phyloP scores from a whole-genome alignment of 2,888 invertebrate species.

The Alcis repandata region DNA sequence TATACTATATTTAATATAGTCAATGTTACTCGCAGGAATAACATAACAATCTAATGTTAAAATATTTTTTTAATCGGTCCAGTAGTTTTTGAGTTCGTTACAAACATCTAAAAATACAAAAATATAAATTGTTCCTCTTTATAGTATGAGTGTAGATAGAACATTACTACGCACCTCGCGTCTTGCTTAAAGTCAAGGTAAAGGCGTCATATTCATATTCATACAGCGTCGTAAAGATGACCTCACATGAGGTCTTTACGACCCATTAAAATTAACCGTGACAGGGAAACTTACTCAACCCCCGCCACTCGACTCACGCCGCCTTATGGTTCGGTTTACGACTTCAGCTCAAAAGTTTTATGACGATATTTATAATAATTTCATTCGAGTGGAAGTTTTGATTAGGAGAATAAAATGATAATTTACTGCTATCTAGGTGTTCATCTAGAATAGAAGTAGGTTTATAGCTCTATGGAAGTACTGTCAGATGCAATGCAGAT shows the following conservation, averaged over 20 bases:
- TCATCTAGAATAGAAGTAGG: neutral
- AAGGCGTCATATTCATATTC: constrained; percentile 7
- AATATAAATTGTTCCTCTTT: too few relatives aligned
- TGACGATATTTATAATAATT: constrained; percentile 11
- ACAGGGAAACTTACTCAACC: constrained; percentile 17
- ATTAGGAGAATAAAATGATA: neutral
- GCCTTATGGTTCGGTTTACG: constrained; percentile 16
- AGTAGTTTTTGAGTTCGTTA: too few relatives aligned
- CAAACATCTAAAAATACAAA: too few relatives aligned
- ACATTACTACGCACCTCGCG: neutral
- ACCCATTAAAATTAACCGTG: constrained; percentile 22
- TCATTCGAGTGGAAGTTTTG: constrained; percentile 3
- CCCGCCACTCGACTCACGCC: constrained; percentile 2
- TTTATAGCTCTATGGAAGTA: neutral
- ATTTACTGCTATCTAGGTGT: constrained; percentile 2
- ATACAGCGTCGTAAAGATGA: constrained; percentile 5
- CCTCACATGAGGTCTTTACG: constrained; percentile 18
- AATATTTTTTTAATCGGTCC: too few relatives aligned
- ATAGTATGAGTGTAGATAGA: too few relatives aligned
- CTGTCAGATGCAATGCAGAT: too few relatives aligned
- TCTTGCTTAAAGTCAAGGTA: constrained; percentile 1
- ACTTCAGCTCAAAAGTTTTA: constrained; percentile 20
- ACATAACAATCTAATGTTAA: too few relatives aligned
- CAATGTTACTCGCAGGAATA: too few relatives aligned
- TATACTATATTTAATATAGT: too few relatives aligned